Percentiles rank a stretch among this genome's conserved stretches.
These are phyloP conservation scores for Nomada fabriciana DNA, from an alignment of 2,888 invertebrate species.

Conservation along the genomic window DNA sequence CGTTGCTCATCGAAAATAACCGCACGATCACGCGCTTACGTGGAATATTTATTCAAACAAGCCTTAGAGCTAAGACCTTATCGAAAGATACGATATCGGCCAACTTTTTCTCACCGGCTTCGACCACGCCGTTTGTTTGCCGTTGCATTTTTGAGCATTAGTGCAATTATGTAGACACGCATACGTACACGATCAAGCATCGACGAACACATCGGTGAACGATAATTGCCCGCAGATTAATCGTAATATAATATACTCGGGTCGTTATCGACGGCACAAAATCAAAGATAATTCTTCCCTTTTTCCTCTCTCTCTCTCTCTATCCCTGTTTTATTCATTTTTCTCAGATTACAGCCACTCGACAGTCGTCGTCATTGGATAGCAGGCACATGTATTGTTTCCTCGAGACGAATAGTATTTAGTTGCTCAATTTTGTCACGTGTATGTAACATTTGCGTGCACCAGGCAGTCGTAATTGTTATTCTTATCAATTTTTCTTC, in stretches of 20 bases:
- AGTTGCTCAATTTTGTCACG: background rate
- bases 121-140: conserved; percentile 50
- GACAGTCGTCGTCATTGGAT: no score
- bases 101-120: conserved; percentile 31
- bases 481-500: conserved; percentile 3
- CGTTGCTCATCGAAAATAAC: conserved; percentile 66
- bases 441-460: background rate
- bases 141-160: conserved; percentile 60
- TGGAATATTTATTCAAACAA: conserved; percentile 74
- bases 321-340: background rate
- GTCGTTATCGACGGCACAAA: conserved; percentile 55
- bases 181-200: conserved; percentile 14
- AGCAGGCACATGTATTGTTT: conserved; percentile 17
- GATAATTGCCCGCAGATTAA: conserved; percentile 60
- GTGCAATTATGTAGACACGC: conserved; percentile 62
- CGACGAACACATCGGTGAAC: conserved; percentile 22
- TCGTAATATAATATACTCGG: conserved; percentile 34
- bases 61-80: conserved; percentile 65
- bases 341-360: conserved; percentile 23
- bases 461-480: background rate
- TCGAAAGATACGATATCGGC: conserved; percentile 70
- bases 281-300: conserved; percentile 47
- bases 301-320: background rate
- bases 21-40: conserved; percentile 68
- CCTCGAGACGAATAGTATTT: background rate